Evolutionary conservation across 2,888 invertebrate genomes (phyloP).

Genomic region (Lottia gigantea): DNA sequence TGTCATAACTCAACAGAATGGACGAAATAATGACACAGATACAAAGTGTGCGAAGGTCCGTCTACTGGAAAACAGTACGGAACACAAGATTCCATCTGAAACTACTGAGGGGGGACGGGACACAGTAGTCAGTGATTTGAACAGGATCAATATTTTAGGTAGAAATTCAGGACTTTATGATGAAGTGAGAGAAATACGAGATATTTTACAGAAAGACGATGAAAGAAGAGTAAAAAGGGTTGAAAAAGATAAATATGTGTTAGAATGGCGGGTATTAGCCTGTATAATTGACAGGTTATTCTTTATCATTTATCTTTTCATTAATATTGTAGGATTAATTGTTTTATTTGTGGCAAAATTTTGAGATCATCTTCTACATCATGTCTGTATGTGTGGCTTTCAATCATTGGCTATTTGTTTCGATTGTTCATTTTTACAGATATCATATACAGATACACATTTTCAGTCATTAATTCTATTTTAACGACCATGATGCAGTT

Average conservation of each 20-base stretch:
- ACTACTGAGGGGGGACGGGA: neutral
- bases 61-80: conserved; percentile 47
- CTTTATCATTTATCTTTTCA: conserved; percentile 55
- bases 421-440: too few relatives aligned
- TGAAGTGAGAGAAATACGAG: conserved; percentile 52
- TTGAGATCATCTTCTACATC: neutral
- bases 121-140: neutral
- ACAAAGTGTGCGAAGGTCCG: conserved; percentile 42
- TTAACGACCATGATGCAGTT: too few relatives aligned
- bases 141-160: neutral
- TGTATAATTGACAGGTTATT: conserved; percentile 60
- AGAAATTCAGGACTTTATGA: conserved; percentile 31
- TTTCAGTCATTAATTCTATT: too few relatives aligned
- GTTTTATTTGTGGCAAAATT: conserved; percentile 48
- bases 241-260: conserved; percentile 46
- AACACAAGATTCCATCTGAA: conserved; percentile 25
- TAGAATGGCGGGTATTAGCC: conserved; percentile 62
- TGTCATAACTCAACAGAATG: conserved; percentile 15
- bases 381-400: too few relatives aligned
- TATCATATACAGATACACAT: too few relatives aligned
- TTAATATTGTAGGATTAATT: conserved; percentile 52
- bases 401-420: too few relatives aligned
- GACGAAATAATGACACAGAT: conserved; percentile 34
- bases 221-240: conserved; percentile 52
- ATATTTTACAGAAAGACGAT: conserved; percentile 53